Evolutionary conservation across 2,113 vertebrate species (phyloP).

Genomic region (Dasyornis broadbenti): DNA sequence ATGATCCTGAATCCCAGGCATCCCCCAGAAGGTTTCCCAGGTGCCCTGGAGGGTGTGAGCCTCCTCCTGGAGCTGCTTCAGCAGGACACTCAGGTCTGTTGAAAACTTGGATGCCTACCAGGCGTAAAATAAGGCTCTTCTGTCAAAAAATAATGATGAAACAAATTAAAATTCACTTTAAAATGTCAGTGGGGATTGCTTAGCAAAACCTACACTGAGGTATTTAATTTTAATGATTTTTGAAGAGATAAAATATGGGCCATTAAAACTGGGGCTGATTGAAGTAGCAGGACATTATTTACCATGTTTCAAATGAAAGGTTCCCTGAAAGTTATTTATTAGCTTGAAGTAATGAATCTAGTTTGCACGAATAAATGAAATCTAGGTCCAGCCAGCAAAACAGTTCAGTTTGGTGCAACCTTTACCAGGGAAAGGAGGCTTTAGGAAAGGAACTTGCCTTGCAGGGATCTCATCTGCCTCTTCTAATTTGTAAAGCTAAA

Average conservation of each 20-base stretch:
- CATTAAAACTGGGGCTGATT: not conserved
- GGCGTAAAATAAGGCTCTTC: not conserved
- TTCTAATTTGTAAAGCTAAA: conserved; percentile 19
- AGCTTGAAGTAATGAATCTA: not conserved
- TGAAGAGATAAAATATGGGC: not conserved
- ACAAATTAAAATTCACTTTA: not conserved
- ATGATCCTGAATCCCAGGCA: accelerated
- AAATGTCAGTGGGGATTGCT: not conserved
- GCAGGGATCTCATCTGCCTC: not conserved
- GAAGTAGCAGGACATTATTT: conserved; percentile 1
- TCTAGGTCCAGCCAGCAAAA: not conserved
- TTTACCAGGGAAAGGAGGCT: not conserved
- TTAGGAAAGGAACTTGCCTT: not conserved
- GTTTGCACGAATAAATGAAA: not conserved
- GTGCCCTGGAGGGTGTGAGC: not conserved
- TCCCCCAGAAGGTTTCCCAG: not conserved
- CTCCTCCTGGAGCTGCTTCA: not conserved
- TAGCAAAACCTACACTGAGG: not conserved
- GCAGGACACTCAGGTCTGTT: not conserved
- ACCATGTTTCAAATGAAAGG: not conserved
- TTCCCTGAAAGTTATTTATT: conserved; percentile 15
- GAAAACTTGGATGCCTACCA: not conserved
- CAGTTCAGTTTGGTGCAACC: not conserved
- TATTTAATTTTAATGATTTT: conserved; percentile 11
- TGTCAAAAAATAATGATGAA: not conserved